phyloP scores from a whole-genome alignment of 1,140 invertebrate species.

The Protaetia brevitarsis region DNA sequence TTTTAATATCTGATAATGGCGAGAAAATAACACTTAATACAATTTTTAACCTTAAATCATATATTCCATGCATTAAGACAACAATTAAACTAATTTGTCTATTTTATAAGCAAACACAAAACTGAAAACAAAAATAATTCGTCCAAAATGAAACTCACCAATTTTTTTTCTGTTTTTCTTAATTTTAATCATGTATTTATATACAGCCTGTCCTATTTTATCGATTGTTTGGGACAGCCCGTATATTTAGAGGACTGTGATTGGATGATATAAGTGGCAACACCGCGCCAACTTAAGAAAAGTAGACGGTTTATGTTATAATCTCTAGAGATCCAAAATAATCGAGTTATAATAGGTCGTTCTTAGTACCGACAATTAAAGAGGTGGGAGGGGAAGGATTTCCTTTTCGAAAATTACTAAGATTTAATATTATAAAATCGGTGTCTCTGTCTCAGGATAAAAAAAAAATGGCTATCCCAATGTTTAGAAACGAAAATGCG shows the following conservation, averaged over 20 bases:
- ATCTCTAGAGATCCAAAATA: not conserved
- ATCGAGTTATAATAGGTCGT: not conserved
- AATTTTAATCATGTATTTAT: too few relatives aligned
- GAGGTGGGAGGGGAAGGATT: too few relatives aligned
- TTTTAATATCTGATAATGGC: too few relatives aligned
- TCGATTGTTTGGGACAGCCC: not conserved
- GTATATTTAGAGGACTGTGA: conserved; percentile 21
- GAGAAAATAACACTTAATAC: too few relatives aligned
- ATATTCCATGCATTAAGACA: too few relatives aligned
- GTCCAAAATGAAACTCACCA: too few relatives aligned
- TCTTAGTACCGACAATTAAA: not conserved
- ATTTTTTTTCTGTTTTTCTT: too few relatives aligned
- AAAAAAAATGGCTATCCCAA: conserved; percentile 11
- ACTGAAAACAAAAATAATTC: too few relatives aligned
- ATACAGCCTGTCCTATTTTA: too few relatives aligned
- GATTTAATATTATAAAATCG: not conserved
- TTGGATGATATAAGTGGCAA: conserved; percentile 15
- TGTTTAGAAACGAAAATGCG: not conserved
- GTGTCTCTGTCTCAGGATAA: conserved; percentile 20
- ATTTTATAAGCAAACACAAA: too few relatives aligned
- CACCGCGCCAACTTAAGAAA: conserved; percentile 20
- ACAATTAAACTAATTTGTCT: too few relatives aligned
- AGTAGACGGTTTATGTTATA: not conserved
- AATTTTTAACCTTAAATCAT: too few relatives aligned
- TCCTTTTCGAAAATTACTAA: not conserved